A percentile compares a stretch with the other conserved stretches of the same genome.
Conservation (phyloP, 2,113 vertebrate species). For the Menidia beryllina region DNA sequence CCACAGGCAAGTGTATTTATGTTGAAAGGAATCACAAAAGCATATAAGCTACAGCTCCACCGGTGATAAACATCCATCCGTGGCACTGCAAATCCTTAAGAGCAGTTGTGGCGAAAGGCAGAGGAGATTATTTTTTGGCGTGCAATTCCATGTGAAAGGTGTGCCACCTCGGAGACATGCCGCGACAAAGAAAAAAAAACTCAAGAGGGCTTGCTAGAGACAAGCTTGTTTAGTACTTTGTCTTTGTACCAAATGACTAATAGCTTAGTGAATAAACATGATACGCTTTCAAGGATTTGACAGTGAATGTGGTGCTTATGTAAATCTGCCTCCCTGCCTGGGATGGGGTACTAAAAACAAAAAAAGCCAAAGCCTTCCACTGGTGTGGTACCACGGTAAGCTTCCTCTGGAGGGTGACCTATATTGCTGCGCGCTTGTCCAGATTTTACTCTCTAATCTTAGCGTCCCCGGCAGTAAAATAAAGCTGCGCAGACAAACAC, state of each 20-base stretch:
- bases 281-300: conserved; percentile 68
- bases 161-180: conserved; percentile 36
- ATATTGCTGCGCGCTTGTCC: conserved; percentile 60
- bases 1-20: conserved; percentile 67
- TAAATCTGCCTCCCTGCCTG: conserved; percentile 59
- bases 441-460: conserved; percentile 6
- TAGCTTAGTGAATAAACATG: conserved; percentile 69
- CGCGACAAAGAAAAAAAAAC: conserved; percentile 37
- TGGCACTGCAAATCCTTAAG: conserved; percentile 15
- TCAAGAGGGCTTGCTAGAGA: conserved; percentile 42
- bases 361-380: conserved; percentile 63
- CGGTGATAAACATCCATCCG: conserved; percentile 37
- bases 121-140: conserved; percentile 20
- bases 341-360: conserved; percentile 41
- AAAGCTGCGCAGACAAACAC: too few relatives aligned
- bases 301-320: conserved; percentile 72
- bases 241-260: conserved; percentile 62
- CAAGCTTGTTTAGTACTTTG: conserved; percentile 55
- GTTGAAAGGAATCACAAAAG: conserved; percentile 58
- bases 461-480: too few relatives aligned
- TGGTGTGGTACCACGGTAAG: conserved; percentile 34
- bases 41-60: conserved; percentile 27
- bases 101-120: conserved; percentile 9
- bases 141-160: conserved; percentile 20
- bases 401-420: conserved; percentile 52